Conservation (phyloP, 2,797 vertebrate genomes). For the Oryzias dopingdopingensis region DNA sequence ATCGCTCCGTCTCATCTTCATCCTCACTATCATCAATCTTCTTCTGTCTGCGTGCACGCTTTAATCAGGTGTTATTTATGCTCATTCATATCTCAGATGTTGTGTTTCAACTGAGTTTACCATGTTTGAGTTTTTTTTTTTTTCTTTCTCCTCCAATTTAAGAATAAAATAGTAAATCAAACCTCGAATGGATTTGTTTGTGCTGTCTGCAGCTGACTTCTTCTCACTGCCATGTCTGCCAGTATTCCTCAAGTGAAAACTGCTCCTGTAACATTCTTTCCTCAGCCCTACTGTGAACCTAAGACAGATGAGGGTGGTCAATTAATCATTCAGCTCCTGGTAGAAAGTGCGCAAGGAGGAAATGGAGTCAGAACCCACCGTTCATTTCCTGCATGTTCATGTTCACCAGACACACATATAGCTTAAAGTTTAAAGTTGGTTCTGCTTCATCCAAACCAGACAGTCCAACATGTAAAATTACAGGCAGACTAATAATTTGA, state of each 20-base stretch:
- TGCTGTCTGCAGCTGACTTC: constrained; percentile 30
- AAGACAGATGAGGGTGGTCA: constrained; percentile 50
- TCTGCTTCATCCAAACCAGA: constrained; percentile 6
- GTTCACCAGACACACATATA: constrained; percentile 33
- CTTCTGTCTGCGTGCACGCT: constrained; percentile 10
- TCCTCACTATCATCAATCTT: constrained; percentile 19
- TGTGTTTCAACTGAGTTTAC: neutral
- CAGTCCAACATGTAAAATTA: constrained; percentile 21
- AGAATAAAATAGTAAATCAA: constrained; percentile 31
- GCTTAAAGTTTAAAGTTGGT: constrained; percentile 21
- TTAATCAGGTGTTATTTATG: constrained; percentile 37
- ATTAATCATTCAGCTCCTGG: constrained; percentile 62
- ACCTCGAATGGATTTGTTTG: constrained; percentile 19
- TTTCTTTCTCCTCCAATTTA: neutral
- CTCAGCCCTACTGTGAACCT: constrained; percentile 16
- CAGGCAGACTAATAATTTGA: constrained; percentile 46
- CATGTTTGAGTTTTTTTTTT: neutral
- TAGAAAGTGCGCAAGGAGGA: constrained; percentile 28
- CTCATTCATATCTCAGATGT: constrained; percentile 22
- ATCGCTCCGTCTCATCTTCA: constrained; percentile 18
- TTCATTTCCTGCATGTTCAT: constrained; percentile 61
- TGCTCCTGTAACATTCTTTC: constrained; percentile 30
- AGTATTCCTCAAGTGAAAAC: constrained; percentile 31
- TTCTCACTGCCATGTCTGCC: constrained; percentile 27
- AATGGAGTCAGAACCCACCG: constrained; percentile 24